A percentile compares a stretch with the other conserved stretches of the same genome.
Evolutionary conservation across 2,888 invertebrate species (phyloP).

Genomic region (Ceriagrion tenellum): DNA sequence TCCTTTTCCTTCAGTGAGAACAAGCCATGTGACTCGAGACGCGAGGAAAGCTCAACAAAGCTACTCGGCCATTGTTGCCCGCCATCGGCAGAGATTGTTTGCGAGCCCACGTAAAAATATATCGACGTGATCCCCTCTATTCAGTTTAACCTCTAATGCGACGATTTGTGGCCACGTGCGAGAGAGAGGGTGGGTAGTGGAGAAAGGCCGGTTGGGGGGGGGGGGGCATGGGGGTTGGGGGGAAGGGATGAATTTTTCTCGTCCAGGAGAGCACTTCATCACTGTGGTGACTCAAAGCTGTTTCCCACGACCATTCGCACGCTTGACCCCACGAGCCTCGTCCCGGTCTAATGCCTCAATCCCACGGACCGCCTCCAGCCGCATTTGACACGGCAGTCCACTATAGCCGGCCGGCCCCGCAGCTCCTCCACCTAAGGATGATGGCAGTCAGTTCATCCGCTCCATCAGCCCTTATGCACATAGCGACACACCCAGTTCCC

Average conservation of each 20-base stretch:
- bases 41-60: no score
- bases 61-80: no score
- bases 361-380: not conserved
- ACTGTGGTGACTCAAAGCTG: not conserved
- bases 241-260: not conserved
- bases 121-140: no score
- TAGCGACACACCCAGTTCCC: not conserved
- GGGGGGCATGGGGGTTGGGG: not conserved
- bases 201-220: no score
- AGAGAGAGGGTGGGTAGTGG: no score
- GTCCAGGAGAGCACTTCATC: not conserved
- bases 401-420: not conserved
- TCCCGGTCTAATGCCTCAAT: conserved; percentile 8
- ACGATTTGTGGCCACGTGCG: not conserved
- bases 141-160: not conserved
- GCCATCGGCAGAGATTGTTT: no score
- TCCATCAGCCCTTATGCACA: not conserved
- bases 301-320: not conserved
- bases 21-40: no score
- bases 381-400: conserved; percentile 8
- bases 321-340: not conserved
- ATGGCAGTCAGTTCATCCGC: not conserved
- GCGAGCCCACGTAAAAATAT: no score
- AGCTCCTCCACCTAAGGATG: no score
- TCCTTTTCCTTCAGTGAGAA: no score